Percentiles rank a stretch among this genome's conserved stretches.
Conservation (phyloP, 1,140 invertebrate species). For the Hypsibius dujardini region DNA sequence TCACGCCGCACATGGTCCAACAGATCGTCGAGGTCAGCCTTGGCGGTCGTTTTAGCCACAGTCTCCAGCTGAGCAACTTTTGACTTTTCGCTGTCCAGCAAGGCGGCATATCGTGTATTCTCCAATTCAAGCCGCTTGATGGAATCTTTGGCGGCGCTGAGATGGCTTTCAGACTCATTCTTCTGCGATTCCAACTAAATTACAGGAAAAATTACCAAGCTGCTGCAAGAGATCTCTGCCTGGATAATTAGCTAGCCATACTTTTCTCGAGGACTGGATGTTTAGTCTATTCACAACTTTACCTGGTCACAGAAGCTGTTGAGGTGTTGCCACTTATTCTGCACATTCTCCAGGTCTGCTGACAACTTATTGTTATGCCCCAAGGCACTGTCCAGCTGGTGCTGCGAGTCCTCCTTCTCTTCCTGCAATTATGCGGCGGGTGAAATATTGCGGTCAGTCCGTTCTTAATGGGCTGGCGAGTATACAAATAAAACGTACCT, state of each 20-base stretch:
- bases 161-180: conserved; percentile 41
- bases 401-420: conserved; percentile 58
- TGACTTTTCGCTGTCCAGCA: not conserved
- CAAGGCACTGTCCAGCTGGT: conserved; percentile 41
- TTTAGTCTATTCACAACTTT: conserved; percentile 35
- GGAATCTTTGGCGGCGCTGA: conserved; percentile 20
- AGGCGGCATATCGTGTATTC: conserved; percentile 18
- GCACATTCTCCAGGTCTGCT: conserved; percentile 58
- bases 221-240: not conserved
- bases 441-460: no score
- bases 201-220: no score
- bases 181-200: conserved; percentile 48
- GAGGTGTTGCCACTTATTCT: conserved; percentile 55
- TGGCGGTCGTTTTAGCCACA: not conserved
- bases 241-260: conserved; percentile 26
- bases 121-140: conserved; percentile 26
- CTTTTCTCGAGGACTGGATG: conserved; percentile 23
- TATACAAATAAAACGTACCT: no score
- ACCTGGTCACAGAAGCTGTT: conserved; percentile 55
- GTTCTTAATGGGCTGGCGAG: no score
- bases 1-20: not conserved
- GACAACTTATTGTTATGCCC: conserved; percentile 27
- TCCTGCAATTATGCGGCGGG: no score
- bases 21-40: conserved; percentile 11
- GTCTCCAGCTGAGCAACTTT: not conserved